Base-by-base conservation (phyloP, 2,797 vertebrate species). In the Melanotaenia parkinsoni region DNA sequence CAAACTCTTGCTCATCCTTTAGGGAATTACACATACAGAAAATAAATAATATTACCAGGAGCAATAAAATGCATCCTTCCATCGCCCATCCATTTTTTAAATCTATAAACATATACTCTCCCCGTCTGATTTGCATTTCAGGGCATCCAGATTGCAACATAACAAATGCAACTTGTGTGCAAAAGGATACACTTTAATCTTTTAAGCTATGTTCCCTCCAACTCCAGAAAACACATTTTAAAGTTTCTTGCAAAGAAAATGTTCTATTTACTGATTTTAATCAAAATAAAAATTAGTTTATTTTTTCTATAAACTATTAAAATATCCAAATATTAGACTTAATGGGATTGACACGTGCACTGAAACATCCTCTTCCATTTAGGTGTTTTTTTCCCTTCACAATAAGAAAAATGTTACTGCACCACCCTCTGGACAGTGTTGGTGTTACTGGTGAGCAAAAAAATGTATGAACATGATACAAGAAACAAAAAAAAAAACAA, bases 391-490 rank as follows among this genome's bases (percentile, higher is more conserved):
- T 62, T 51, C 35, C 38, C 30, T 57, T 63, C 54, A 60, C 3
- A 43, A 57, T 26, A 33, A 68, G 32, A 80, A 28, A 76, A 66
- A 62, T 58, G 77, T 74, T 85, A 66, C 67, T 61, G 82, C 76
- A 84, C 84, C 85, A 77, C 82, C 91, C 57, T 64, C 47, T 90
- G 94, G 91, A 64, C 58, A 63, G 13, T 38, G 12, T 59, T 66
- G 63, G 80, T 79, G 88, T 74, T 63, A 75, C 18, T 51, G 76
- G 68, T 77, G 66, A 82, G 67, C 1, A 16, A 12, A 37, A 62
- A 57, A 4, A 22, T 37, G 4, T 50, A 24, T 45, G 51, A 50
- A 45, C 24, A 59, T 58, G 8, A 76, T 35, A 68, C 20, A 85
- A 76, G 22, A 67, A 69, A 80, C 63, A 14, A 50, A 73, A 5